Conservation (phyloP, 2,888 invertebrate species). For the Priapulus caudatus region DNA sequence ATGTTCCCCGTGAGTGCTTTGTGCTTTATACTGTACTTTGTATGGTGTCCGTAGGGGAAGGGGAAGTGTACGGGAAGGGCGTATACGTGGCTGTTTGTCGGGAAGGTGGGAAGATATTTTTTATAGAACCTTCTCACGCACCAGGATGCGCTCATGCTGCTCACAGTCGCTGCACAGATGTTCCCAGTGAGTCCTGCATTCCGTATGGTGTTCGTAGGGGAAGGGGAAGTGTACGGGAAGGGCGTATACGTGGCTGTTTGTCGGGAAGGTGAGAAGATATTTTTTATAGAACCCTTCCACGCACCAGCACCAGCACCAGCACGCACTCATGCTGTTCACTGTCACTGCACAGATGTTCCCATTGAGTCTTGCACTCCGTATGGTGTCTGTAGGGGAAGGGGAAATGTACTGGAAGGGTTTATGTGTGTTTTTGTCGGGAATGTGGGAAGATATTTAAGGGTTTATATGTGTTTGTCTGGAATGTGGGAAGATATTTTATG, state of each 20-base stretch:
- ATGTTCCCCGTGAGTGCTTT: conserved; percentile 51
- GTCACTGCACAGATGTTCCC: conserved; percentile 65
- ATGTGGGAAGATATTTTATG: too few relatives aligned
- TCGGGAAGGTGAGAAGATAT: conserved; percentile 3
- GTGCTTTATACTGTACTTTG: background rate
- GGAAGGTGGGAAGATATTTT: conserved; percentile 40
- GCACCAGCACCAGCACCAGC: conserved; percentile 91
- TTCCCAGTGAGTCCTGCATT: conserved; percentile 55
- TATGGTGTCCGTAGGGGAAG: conserved; percentile 9
- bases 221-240: conserved; percentile 4
- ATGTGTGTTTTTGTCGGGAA: conserved; percentile 42
- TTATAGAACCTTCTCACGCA: too few relatives aligned
- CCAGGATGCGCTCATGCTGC: conserved; percentile 72
- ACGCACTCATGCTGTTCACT: conserved; percentile 70
- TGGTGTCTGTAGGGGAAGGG: conserved; percentile 6
- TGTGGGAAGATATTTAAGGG: conserved; percentile 5
- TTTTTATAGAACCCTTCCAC: too few relatives aligned
- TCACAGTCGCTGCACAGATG: conserved; percentile 63
- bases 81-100: too few relatives aligned
- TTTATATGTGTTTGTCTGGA: too few relatives aligned
- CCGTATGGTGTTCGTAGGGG: conserved; percentile 9
- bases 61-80: too few relatives aligned
- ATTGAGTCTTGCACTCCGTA: conserved; percentile 39
- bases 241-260: conserved; percentile 14
- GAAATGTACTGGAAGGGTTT: too few relatives aligned